phyloP scores from a whole-genome alignment of 2,113 vertebrate genomes.

The Corythornis madagascariensis region DNA sequence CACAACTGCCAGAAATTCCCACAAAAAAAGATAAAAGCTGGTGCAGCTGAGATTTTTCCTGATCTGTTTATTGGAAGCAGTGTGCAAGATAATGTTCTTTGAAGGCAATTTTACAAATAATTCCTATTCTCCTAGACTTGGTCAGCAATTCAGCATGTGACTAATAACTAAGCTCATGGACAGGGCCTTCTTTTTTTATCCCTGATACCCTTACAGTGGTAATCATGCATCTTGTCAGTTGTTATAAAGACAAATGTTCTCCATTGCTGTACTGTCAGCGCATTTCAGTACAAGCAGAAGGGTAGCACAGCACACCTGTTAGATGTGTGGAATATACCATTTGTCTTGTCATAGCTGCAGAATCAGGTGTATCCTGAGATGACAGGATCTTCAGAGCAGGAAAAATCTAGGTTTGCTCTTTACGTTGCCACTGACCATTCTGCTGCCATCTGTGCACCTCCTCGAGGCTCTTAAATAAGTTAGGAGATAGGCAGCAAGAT shows the following conservation, averaged over 20 bases:
- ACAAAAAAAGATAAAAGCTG: neutral
- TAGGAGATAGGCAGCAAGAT: neutral
- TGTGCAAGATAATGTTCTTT: slow-evolving; percentile 52
- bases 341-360: slow-evolving; percentile 67
- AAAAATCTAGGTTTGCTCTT: slow-evolving; percentile 19
- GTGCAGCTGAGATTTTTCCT: slow-evolving; percentile 5
- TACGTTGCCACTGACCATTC: neutral
- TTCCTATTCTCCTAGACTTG: slow-evolving; percentile 51
- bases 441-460: neutral
- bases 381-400: neutral
- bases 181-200: slow-evolving; percentile 53
- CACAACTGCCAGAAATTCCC: slow-evolving; percentile 1
- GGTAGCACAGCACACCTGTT: slow-evolving; percentile 55
- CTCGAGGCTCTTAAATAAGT: neutral
- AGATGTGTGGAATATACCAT: slow-evolving; percentile 50
- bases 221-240: slow-evolving; percentile 79
- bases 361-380: slow-evolving; percentile 21
- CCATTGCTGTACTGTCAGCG: slow-evolving; percentile 75
- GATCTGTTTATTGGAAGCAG: slow-evolving; percentile 11
- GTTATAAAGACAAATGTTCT: slow-evolving; percentile 74
- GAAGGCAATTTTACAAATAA: slow-evolving; percentile 65
- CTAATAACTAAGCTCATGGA: slow-evolving; percentile 61
- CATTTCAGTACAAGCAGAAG: slow-evolving; percentile 66
- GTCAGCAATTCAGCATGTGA: slow-evolving; percentile 72
- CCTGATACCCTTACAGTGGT: slow-evolving; percentile 70